These are phyloP conservation scores for Anarrhichthys ocellatus DNA, from an alignment of 2,113 vertebrate species.

Conservation along the genomic window DNA sequence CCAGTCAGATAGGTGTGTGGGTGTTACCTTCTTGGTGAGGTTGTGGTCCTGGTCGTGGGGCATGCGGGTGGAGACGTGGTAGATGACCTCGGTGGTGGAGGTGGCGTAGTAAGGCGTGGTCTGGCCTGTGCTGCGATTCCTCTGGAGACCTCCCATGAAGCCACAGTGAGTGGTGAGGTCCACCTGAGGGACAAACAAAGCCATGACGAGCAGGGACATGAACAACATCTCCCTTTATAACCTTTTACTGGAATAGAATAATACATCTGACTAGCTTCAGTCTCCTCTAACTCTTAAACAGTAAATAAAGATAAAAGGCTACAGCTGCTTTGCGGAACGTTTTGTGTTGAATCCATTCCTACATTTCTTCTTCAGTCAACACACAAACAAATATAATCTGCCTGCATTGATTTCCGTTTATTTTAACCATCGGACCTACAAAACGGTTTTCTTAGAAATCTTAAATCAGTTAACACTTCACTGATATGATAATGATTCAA, in stretches of 20 bases:
- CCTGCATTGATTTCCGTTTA: background rate
- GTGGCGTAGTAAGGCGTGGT: conserved; percentile 98
- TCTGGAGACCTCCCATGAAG: conserved; percentile 98
- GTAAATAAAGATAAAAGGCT: background rate
- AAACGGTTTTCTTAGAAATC: background rate
- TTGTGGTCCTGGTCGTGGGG: conserved; percentile 97
- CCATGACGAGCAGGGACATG: background rate
- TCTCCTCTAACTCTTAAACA: background rate
- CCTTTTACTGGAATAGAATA: background rate
- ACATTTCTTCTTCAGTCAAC: no score
- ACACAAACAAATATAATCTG: no score
- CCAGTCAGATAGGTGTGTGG: background rate
- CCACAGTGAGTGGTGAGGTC: conserved; percentile 97
- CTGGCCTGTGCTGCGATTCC: conserved; percentile 96
- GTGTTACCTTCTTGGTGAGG: conserved; percentile 94
- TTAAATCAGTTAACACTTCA: background rate
- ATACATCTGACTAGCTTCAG: background rate
- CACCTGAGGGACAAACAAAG: conserved; percentile 80
- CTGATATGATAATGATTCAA: background rate
- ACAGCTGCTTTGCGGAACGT: background rate
- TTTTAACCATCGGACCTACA: background rate
- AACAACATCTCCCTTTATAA: background rate
- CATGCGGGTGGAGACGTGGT: conserved; percentile 98
- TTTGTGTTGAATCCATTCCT: background rate
- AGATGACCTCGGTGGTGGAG: conserved; percentile 97